Evolutionary conservation across 1,140 invertebrate species (phyloP).

Genomic region (Caenorhabditis briggsae): DNA sequence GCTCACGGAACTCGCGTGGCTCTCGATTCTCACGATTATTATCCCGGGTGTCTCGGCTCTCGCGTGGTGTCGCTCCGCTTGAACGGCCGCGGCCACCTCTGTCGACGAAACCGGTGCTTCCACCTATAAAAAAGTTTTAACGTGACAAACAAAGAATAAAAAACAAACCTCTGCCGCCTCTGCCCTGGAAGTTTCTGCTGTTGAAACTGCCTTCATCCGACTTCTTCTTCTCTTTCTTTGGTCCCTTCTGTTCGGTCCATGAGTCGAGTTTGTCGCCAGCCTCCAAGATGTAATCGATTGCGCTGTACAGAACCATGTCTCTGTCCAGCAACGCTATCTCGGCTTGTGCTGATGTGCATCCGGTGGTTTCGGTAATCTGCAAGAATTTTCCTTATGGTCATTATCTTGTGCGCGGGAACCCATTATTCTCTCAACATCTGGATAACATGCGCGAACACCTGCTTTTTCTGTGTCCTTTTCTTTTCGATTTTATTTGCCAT

Average conservation of each 20-base stretch:
- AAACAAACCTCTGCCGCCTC: constrained; percentile 52
- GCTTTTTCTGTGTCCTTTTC: not conserved
- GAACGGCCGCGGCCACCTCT: constrained; percentile 51
- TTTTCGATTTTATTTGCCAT: constrained; percentile 26
- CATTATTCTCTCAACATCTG: not conserved
- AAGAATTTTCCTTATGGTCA: no score
- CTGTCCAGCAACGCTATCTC: constrained; percentile 61
- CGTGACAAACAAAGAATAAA: not conserved
- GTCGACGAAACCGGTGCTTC: constrained; percentile 36
- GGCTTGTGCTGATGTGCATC: constrained; percentile 60
- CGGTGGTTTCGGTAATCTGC: constrained; percentile 62
- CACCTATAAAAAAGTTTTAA: not conserved
- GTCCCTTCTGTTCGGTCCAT: constrained; percentile 64
- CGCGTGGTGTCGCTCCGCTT: not conserved
- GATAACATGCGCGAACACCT: constrained; percentile 33
- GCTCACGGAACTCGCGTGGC: no score
- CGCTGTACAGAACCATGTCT: constrained; percentile 55
- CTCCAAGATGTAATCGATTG: constrained; percentile 61
- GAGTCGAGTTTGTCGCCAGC: constrained; percentile 54
- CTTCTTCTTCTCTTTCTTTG: constrained; percentile 62
- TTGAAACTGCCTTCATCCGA: constrained; percentile 44
- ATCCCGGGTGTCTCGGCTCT: constrained; percentile 9
- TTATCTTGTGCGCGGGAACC: no score
- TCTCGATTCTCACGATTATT: not conserved
- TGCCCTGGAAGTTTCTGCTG: not conserved